phyloP scores from a whole-genome alignment of 2,113 vertebrate species.

The Crypturellus undulatus region DNA sequence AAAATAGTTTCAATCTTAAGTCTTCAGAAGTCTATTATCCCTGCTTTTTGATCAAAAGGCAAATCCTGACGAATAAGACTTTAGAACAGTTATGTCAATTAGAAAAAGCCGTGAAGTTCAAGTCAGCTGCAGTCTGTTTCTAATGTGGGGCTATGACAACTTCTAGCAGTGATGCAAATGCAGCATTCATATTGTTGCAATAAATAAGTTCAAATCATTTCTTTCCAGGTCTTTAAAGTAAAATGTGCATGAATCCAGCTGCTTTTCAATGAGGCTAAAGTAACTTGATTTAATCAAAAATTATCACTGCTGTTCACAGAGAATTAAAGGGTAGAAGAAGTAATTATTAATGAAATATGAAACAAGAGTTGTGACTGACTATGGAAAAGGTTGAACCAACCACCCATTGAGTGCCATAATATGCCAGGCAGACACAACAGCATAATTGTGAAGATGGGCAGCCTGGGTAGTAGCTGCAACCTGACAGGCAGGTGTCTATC shows the following conservation, averaged over 20 bases:
- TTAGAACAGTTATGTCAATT: neutral
- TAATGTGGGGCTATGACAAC: neutral
- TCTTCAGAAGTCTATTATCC: neutral
- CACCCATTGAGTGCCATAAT: neutral
- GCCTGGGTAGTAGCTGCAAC: neutral
- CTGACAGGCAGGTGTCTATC: neutral
- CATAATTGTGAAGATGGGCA: neutral
- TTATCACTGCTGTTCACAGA: neutral
- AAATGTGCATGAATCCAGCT: neutral
- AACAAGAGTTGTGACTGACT: neutral
- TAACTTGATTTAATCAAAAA: neutral
- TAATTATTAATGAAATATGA: neutral
- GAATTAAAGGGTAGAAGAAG: neutral
- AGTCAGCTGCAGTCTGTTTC: neutral
- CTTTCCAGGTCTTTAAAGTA: neutral
- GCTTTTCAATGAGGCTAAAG: neutral
- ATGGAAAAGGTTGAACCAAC: neutral
- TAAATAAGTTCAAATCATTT: conserved; percentile 19
- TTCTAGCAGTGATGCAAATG: conserved; percentile 14
- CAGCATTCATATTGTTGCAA: conserved; percentile 4
- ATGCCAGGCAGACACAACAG: neutral
- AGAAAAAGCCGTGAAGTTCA: neutral
- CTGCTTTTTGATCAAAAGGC: neutral
- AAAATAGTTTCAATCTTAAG: neutral
- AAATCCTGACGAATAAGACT: neutral